Evolutionary conservation across 2,888 invertebrate species (phyloP).

Genomic region (Dynastes maya): DNA sequence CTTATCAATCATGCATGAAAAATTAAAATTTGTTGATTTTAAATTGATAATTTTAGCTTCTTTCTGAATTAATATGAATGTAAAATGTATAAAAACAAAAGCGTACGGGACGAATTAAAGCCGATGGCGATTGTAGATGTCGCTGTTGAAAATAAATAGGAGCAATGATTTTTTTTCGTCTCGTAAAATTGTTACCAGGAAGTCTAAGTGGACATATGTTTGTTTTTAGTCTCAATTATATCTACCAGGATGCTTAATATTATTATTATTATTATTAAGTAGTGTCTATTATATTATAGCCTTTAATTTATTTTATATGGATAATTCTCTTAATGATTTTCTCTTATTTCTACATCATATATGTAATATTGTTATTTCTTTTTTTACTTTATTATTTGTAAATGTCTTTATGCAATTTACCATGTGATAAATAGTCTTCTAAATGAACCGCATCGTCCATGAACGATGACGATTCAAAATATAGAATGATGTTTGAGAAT

Average conservation of each 20-base stretch:
- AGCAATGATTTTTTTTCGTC: slow-evolving; percentile 15
- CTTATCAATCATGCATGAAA: no score
- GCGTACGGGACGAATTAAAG: no score
- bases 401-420: slow-evolving; percentile 15
- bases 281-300: background rate
- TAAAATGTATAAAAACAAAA: no score
- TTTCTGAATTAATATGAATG: no score
- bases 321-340: background rate
- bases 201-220: slow-evolving; percentile 2
- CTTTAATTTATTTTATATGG: slow-evolving; percentile 45
- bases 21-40: no score
- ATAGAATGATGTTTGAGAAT: background rate
- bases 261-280: background rate
- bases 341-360: background rate
- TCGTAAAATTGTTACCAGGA: slow-evolving; percentile 20
- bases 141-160: background rate
- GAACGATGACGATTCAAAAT: background rate
- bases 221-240: slow-evolving; percentile 22
- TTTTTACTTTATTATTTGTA: background rate
- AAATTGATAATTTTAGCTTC: no score
- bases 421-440: slow-evolving; percentile 33
- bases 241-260: slow-evolving; percentile 47
- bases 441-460: no score
- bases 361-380: slow-evolving; percentile 6
- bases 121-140: background rate